phyloP scores from a whole-genome alignment of 2,888 invertebrate genomes.

The Aphidoletes aphidimyza region DNA sequence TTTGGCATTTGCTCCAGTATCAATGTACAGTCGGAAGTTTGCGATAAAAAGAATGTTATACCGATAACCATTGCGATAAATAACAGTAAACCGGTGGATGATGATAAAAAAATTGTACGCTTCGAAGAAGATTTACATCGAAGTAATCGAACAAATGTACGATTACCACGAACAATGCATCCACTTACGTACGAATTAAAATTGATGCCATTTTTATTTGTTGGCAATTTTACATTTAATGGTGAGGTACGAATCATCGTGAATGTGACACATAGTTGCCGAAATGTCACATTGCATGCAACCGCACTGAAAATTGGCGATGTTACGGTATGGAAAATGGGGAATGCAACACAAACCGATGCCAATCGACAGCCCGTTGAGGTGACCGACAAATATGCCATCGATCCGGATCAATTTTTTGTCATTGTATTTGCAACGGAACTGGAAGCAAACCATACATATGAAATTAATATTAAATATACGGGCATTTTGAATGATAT shows the following conservation, averaged over 20 bases:
- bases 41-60: constrained; percentile 43
- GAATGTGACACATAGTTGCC: constrained; percentile 70
- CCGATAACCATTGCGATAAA: constrained; percentile 9
- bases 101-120: background rate
- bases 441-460: constrained; percentile 72
- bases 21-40: constrained; percentile 8
- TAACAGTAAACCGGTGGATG: background rate
- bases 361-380: constrained; percentile 59
- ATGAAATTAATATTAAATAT: constrained; percentile 76
- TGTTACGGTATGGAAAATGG: constrained; percentile 67
- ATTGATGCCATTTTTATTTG: constrained; percentile 77
- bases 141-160: constrained; percentile 65
- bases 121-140: constrained; percentile 42
- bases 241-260: constrained; percentile 76
- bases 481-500: constrained; percentile 79
- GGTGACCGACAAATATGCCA: constrained; percentile 61
- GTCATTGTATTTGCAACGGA: constrained; percentile 72
- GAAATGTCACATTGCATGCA: constrained; percentile 80
- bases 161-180: constrained; percentile 75
- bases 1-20: constrained; percentile 18
- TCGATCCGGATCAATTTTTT: constrained; percentile 75
- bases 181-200: constrained; percentile 78
- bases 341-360: constrained; percentile 66
- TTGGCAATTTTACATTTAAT: constrained; percentile 82
- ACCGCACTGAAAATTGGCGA: constrained; percentile 75